Evolutionary conservation across 2,797 vertebrate genomes (phyloP), one percentile per base, ranked within the genome.

Genomic region (Enteromius mattozi): DNA sequence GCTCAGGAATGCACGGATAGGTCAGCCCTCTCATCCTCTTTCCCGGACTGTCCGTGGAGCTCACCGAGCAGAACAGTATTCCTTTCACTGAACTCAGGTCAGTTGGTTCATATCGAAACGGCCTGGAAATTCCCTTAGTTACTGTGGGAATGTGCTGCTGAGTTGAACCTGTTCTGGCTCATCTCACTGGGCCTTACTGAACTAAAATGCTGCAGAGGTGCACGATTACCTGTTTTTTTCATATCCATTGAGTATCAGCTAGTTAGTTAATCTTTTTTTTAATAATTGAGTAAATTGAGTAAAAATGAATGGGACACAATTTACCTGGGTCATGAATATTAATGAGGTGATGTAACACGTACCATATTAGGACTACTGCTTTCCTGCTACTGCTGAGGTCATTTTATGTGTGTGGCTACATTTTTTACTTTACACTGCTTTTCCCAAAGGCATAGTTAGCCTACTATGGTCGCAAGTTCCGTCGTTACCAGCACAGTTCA

Each of bases 81-180:
- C 77, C 86, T 82, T 87, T 85, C 47, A 86, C 84, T 85, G 79
- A 30, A 10, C 84, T 83, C 69, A 86, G 79, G 80, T 84, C 86
- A 75, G n/a, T 75, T 80, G 80, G 71, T 85, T 89, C 72, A 69
- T 85, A 77, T 70, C 70, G 78, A 86, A 81, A 85, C 33, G 1
- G 79, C 51, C 51, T 89, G 85, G 85, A 89, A 89, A 85, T 88
- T 81, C 86, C 85, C 86, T 78, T 68, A 13, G 77, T 86, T 83
- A 81, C 74, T 85, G 80, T 78, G 80, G 80, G 74, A 81, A 78
- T 78, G 80, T 37, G 78, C 47, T 51, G 72, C 37, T 51, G 54
- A 45, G 45, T 35, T 68, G 37, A 61, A 83, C 84, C 61, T 81
- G 66, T 72, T 79, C 85, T 83, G 81, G 83, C 72, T 86, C 81